Base-by-base conservation (phyloP, 2,113 vertebrate species). In the Ptilonorhynchus violaceus region DNA sequence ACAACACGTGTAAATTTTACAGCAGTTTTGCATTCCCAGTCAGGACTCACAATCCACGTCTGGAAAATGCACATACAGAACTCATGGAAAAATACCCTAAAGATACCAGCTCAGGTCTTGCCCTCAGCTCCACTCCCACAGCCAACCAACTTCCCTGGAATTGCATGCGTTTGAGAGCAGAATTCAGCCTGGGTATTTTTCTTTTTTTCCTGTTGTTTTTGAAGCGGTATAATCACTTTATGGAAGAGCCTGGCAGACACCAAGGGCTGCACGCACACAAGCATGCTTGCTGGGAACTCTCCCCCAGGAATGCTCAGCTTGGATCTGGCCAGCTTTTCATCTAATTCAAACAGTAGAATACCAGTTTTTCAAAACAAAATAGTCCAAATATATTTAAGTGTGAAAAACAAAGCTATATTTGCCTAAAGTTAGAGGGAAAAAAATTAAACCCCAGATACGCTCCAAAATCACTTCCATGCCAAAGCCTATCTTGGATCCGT, bases 201-300 rank as follows among this genome's bases (percentile, higher is more conserved):
- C 37, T 39, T 33, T 8, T 5, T 1, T 2, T 37, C 13, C 41
- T 56, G 90, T 80, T 91, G 49, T 89, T 94, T 91, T 88, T 77
- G 64, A 92, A 94, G 83, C 0, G 0, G 35, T 64, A 68, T 79
- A 77, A 95, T 93, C 76, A 49, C 83, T 92, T 93, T 80, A 78
- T 70, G 81, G 83, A 87, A 55, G 77, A 86, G 77, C 46, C 91
- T 94, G 95, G 92, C 95, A 97, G 88, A 89, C 83, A 94, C 84
- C 77, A 66, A 93, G 86, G 83, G 88, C 94, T 95, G 86, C 87
- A 94, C 0, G 3, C 85, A 93, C 70, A 92, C 85, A 92, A 60
- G 69, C 62, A 46, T 52, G 69, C 76, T 88, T 95, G 94, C 96
- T 95, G 92, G 93, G 96, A 96, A 96, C 74, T 91, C 73, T 93